These are phyloP conservation scores for Megathymus violae DNA, from an alignment of 1,140 invertebrate genomes.

Conservation along the genomic window DNA sequence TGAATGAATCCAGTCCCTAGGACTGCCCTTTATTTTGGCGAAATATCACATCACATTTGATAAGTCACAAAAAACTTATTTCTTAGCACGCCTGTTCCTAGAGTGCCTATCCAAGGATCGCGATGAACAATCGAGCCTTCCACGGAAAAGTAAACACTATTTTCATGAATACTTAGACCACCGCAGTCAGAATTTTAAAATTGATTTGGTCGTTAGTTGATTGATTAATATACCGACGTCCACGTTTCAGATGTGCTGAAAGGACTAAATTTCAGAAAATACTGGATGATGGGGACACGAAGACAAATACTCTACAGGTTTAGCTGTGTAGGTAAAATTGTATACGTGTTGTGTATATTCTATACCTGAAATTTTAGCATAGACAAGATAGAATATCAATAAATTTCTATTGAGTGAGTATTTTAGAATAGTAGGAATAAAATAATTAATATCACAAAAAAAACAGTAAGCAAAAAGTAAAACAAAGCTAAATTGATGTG, in stretches of 20 bases:
- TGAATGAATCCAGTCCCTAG: slow-evolving; percentile 36
- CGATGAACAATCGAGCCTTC: slow-evolving; percentile 45
- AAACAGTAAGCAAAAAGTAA: too few relatives aligned
- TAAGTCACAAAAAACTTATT: slow-evolving; percentile 7
- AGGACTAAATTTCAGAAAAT: slow-evolving; percentile 42
- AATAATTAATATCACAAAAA: too few relatives aligned
- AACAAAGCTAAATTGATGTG: too few relatives aligned
- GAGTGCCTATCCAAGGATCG: slow-evolving; percentile 32
- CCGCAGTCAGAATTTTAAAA: slow-evolving; percentile 41
- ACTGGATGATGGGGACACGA: slow-evolving; percentile 52
- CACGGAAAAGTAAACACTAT: slow-evolving; percentile 34
- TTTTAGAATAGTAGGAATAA: too few relatives aligned
- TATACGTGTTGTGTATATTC: slow-evolving; percentile 45
- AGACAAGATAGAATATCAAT: slow-evolving; percentile 23
- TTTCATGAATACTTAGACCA: slow-evolving; percentile 29
- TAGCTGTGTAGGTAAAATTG: slow-evolving; percentile 40
- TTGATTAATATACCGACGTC: slow-evolving; percentile 33
- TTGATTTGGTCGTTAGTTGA: slow-evolving; percentile 31
- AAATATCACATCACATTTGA: slow-evolving; percentile 33
- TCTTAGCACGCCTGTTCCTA: not conserved
- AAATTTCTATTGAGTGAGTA: too few relatives aligned
- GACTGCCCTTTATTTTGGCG: slow-evolving; percentile 27
- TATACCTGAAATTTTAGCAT: slow-evolving; percentile 31
- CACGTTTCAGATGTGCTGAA: slow-evolving; percentile 5
- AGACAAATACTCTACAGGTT: slow-evolving; percentile 52